These are phyloP conservation scores for Notechis scutatus DNA, from an alignment of 2,113 vertebrate genomes.

Conservation along the genomic window DNA sequence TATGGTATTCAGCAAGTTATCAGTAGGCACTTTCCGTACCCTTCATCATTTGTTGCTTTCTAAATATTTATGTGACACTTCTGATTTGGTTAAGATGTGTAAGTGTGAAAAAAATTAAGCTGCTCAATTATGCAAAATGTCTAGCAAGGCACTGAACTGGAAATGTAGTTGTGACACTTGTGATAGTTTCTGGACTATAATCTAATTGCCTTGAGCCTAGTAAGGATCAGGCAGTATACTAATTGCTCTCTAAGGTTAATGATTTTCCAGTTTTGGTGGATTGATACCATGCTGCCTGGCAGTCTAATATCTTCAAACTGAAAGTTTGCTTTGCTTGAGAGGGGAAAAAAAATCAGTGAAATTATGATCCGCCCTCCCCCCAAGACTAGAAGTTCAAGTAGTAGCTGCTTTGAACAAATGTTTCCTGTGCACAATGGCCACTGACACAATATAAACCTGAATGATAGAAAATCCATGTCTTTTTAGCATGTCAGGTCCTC, in stretches of 20 bases:
- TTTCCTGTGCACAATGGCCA: fast-evolving
- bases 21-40: neutral
- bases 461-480: neutral
- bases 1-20: neutral
- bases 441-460: neutral
- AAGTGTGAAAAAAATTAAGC: neutral
- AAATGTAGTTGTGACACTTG: slow-evolving; percentile 30
- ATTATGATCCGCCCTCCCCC: neutral
- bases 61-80: neutral
- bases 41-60: neutral
- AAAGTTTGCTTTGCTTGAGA: slow-evolving; percentile 18
- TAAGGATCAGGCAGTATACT: slow-evolving; percentile 21
- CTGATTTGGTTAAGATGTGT: neutral
- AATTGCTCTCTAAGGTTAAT: slow-evolving; percentile 26
- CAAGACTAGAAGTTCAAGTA: neutral
- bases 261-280: slow-evolving; percentile 24
- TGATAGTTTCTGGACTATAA: slow-evolving; percentile 18
- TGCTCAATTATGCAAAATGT: slow-evolving; percentile 5
- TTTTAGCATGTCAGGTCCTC: neutral
- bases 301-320: slow-evolving; percentile 37
- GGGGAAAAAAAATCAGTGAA: neutral
- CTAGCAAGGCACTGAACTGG: neutral
- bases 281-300: slow-evolving; percentile 1
- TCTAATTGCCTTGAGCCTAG: neutral
- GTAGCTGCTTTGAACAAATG: neutral